A percentile compares a stretch with the other conserved stretches of the same genome.
phyloP scores from a whole-genome alignment of 2,797 vertebrate genomes.

The Clarias pachynema region DNA sequence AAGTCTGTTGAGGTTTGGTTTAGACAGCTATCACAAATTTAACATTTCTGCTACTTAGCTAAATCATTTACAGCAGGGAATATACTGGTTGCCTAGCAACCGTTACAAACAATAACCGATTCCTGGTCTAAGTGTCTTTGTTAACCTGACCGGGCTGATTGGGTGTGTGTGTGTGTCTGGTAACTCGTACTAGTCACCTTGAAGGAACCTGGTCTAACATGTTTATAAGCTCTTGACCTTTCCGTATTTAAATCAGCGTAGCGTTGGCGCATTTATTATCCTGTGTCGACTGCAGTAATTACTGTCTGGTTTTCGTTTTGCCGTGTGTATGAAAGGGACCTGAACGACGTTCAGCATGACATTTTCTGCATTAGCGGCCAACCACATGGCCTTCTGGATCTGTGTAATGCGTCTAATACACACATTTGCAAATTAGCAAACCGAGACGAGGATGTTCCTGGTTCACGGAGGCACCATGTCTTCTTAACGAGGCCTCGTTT shows the following conservation, averaged over 20 bases:
- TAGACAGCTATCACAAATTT: not conserved
- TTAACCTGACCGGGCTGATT: not conserved
- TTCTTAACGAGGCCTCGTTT: slow-evolving; percentile 63
- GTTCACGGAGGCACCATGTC: slow-evolving; percentile 62
- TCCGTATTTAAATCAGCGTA: not conserved
- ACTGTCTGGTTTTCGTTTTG: not conserved
- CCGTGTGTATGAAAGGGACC: not conserved
- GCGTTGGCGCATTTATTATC: not conserved
- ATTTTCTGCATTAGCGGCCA: slow-evolving; percentile 45
- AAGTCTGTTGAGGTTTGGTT: not conserved
- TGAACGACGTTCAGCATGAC: slow-evolving; percentile 21
- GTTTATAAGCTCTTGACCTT: slow-evolving; percentile 23
- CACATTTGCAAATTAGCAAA: slow-evolving; percentile 70
- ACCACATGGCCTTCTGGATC: slow-evolving; percentile 62
- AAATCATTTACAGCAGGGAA: not conserved
- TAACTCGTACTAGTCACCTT: not conserved
- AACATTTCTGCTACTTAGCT: not conserved
- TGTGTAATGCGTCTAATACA: slow-evolving; percentile 41
- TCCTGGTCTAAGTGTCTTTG: not conserved
- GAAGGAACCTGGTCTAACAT: not conserved
- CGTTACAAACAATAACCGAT: not conserved
- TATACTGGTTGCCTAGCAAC: not conserved
- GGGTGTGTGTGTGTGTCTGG: not conserved
- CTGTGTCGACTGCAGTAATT: not conserved
- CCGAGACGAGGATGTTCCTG: slow-evolving; percentile 54